phyloP scores from a whole-genome alignment of 2,888 invertebrate genomes.

The Thecocarcelia acutangulata region DNA sequence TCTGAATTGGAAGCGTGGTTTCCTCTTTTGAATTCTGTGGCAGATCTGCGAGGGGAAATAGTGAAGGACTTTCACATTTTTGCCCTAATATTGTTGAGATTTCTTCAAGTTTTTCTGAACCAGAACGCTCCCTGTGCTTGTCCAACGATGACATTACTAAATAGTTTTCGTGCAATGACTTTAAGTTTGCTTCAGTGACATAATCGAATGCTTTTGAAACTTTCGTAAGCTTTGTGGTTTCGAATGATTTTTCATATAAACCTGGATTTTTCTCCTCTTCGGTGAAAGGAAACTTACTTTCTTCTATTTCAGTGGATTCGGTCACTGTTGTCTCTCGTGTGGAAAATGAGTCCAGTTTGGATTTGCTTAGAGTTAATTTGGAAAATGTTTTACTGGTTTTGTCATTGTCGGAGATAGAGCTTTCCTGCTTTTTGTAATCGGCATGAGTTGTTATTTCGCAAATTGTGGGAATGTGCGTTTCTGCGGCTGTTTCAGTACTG shows the following conservation, averaged over 20 bases:
- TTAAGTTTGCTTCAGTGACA: no score
- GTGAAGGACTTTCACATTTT: no score
- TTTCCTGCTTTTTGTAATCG: neutral
- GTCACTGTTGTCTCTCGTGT: neutral
- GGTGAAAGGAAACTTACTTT: neutral
- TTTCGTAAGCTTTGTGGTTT: no score
- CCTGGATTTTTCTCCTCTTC: neutral
- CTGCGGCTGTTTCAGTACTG: neutral
- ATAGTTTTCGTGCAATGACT: no score
- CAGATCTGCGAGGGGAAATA: no score
- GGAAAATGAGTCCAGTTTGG: slow-evolving; percentile 46
- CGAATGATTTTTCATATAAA: neutral
- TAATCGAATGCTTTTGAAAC: no score
- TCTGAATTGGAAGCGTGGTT: no score
- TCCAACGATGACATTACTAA: no score
- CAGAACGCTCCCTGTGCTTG: no score
- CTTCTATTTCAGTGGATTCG: neutral
- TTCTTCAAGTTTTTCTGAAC: no score
- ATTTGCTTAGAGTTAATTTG: slow-evolving; percentile 22
- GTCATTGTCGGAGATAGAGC: neutral
- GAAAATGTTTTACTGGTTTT: neutral
- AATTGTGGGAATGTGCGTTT: slow-evolving; percentile 3
- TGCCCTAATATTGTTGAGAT: no score
- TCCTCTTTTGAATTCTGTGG: no score
- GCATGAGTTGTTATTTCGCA: slow-evolving; percentile 58